phyloP scores from a whole-genome alignment of 2,113 vertebrate species.

The Chaenocephalus aceratus region DNA sequence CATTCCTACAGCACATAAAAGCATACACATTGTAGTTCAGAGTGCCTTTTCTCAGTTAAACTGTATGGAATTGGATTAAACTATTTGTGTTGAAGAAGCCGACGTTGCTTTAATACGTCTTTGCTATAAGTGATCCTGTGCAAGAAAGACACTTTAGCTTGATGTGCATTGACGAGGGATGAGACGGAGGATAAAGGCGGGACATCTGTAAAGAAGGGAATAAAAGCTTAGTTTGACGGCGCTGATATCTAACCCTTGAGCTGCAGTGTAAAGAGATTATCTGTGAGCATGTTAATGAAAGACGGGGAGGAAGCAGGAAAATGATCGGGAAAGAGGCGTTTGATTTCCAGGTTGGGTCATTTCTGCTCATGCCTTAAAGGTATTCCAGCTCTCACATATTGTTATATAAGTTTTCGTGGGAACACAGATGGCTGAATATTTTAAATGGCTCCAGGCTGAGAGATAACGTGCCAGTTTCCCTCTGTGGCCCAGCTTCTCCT shows the following conservation, averaged over 20 bases:
- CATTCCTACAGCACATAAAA: too few relatives aligned
- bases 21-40: too few relatives aligned
- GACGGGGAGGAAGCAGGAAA: too few relatives aligned
- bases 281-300: too few relatives aligned
- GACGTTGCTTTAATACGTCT: too few relatives aligned
- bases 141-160: too few relatives aligned
- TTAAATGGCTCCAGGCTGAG: conserved; percentile 31
- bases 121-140: too few relatives aligned
- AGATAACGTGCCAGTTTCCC: conserved; percentile 8
- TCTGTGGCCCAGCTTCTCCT: conserved; percentile 1
- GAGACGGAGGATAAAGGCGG: conserved; percentile 33
- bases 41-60: too few relatives aligned
- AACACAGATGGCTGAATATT: conserved; percentile 41
- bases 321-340: background rate
- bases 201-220: conserved; percentile 22
- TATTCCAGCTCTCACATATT: conserved; percentile 31
- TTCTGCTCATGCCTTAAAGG: background rate
- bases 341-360: background rate
- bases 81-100: too few relatives aligned
- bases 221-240: conserved; percentile 30
- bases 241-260: conserved; percentile 51
- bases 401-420: conserved; percentile 30
- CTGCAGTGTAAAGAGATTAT: too few relatives aligned
- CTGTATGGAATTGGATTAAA: too few relatives aligned
- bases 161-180: conserved; percentile 19